Evolutionary conservation across 2,113 vertebrate genomes (phyloP).

Genomic region (Motacilla tschutschensis): DNA sequence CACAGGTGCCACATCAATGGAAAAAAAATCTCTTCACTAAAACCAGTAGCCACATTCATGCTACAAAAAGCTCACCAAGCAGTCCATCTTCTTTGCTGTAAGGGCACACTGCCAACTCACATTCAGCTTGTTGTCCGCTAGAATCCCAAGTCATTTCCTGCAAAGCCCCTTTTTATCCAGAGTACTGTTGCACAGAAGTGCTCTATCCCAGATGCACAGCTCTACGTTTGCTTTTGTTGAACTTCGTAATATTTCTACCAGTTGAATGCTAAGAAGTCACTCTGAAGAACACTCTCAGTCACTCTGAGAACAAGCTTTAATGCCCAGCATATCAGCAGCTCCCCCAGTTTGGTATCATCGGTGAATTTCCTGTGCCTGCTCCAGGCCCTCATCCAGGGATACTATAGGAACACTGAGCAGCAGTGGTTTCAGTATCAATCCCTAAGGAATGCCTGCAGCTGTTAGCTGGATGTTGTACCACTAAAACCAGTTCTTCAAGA

Average conservation of each 20-base stretch:
- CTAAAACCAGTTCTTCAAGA: neutral
- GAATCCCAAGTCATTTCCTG: neutral
- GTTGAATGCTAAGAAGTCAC: neutral
- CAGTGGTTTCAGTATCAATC: neutral
- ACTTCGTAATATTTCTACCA: neutral
- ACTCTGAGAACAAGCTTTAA: neutral
- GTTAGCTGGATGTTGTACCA: neutral
- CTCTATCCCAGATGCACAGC: neutral
- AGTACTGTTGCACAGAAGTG: neutral
- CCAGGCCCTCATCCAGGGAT: neutral
- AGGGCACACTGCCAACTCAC: neutral
- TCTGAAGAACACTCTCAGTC: neutral
- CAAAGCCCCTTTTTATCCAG: neutral
- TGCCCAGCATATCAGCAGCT: rapidly evolving
- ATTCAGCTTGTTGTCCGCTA: neutral
- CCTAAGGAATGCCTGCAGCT: neutral
- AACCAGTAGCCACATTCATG: neutral
- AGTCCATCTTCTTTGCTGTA: neutral
- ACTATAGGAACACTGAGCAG: neutral
- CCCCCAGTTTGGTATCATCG: neutral
- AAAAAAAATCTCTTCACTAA: neutral
- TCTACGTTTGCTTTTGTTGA: neutral
- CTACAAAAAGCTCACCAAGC: rapidly evolving
- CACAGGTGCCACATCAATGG: neutral
- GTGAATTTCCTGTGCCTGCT: neutral